Base-by-base conservation (phyloP, 2,888 invertebrate species). In the Pandemis cinnamomeana region DNA sequence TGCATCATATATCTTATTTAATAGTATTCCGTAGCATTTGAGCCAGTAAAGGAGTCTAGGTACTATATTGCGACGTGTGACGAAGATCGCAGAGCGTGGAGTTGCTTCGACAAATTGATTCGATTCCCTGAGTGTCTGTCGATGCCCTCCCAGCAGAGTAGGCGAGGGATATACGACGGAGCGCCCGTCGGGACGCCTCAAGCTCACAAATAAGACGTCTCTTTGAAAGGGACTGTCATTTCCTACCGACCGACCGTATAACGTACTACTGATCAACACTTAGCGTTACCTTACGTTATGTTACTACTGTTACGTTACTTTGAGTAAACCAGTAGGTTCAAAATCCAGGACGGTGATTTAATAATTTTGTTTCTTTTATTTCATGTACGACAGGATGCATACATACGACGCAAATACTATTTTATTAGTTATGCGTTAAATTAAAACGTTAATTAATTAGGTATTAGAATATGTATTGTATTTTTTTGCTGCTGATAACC, bases 101-200 rank as follows among this genome's bases (percentile, higher is more conserved):
- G 88, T 89, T 87, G 86, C 86, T 84, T 80, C 87, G 87, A 87
- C 89, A 91, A 91, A 91, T 92, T 91, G 91, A 91, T 91, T 91
- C 84, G 84, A 87, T 89, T 90, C 89, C 89, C 87, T 80, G 78
- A 67, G 87, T 86, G 84, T 84, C 85, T 87, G 85, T 85, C 83
- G 84, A 76, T 81, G 83, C 78, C 79, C 79, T 84, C 83, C 78
- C 78, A 71, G 76, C 77, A 85, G 83, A 81, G 77, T 73, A 72
- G 76, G 78, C 80, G 79, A 78, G 55, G 63, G 53, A 67, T 71
- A 67, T 62, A 71, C 71, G 75, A 60, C 51, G 48, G 67, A 63
- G 15, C 41, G 55, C 46, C 66, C 74, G 41, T 7, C 20, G 66
- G 71, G 74, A 67, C 53, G 53, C 36, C 53, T 67, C 67, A 36